A percentile compares a stretch with the other conserved stretches of the same genome.
Evolutionary conservation across 2,113 vertebrate genomes (phyloP).

Genomic region (Oxyura jamaicensis): DNA sequence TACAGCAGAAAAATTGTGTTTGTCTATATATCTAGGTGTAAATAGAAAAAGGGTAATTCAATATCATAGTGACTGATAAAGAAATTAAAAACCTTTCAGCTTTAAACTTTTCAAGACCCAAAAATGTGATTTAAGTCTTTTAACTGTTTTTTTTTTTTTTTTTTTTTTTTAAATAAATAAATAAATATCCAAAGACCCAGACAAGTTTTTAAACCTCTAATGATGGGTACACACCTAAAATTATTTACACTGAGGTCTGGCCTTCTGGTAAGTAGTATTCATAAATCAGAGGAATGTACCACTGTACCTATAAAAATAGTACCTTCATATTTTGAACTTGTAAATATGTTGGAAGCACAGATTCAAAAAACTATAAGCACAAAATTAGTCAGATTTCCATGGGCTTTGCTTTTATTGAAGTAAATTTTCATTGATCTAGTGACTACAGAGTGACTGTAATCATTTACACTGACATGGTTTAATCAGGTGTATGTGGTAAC

Average conservation of each 20-base stretch:
- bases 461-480: neutral
- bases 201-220: neutral
- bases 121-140: neutral
- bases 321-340: neutral
- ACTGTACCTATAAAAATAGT: neutral
- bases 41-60: neutral
- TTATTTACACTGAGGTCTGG: neutral
- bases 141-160: too few species aligned
- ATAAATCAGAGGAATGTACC: neutral
- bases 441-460: neutral
- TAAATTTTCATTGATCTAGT: neutral
- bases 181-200: neutral
- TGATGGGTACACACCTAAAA: neutral
- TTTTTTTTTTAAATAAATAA: too few species aligned
- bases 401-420: neutral
- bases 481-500: neutral
- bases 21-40: fast-evolving
- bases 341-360: neutral
- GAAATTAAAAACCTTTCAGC: neutral
- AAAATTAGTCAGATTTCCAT: neutral
- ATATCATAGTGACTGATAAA: neutral
- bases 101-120: neutral
- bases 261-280: neutral
- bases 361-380: neutral
- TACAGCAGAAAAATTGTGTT: neutral